These are phyloP conservation scores for Hemaris fuciformis DNA, from an alignment of 2,888 invertebrate species.

Conservation along the genomic window DNA sequence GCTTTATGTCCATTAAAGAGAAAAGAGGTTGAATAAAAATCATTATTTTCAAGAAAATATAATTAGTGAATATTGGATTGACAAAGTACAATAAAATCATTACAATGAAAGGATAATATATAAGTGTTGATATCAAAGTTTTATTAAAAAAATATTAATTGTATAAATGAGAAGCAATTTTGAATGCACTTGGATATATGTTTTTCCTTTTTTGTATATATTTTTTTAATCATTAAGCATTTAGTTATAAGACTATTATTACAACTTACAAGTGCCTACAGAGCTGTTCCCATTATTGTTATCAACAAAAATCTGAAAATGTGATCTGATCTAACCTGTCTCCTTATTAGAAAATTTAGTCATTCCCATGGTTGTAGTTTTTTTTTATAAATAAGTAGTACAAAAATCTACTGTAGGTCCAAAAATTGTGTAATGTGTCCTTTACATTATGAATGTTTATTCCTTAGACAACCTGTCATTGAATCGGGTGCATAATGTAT, in stretches of 20 bases:
- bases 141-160: no score
- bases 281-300: background rate
- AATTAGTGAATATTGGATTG: background rate
- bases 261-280: background rate
- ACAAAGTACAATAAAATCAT: no score
- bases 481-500: background rate
- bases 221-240: background rate
- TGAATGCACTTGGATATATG: background rate
- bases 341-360: background rate
- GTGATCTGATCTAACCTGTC: no score
- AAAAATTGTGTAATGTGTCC: slow-evolving; percentile 8
- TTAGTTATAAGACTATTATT: background rate
- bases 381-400: background rate
- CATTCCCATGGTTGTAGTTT: background rate
- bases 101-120: no score
- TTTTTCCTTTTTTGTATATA: background rate
- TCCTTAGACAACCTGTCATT: background rate
- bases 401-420: slow-evolving; percentile 1
- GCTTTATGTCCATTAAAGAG: background rate
- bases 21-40: no score
- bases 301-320: no score
- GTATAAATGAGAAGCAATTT: background rate
- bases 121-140: no score
- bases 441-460: slow-evolving; percentile 1
- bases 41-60: background rate